These are phyloP conservation scores for Hymenochirus boettgeri DNA, from an alignment of 2,113 vertebrate species.

Conservation along the genomic window DNA sequence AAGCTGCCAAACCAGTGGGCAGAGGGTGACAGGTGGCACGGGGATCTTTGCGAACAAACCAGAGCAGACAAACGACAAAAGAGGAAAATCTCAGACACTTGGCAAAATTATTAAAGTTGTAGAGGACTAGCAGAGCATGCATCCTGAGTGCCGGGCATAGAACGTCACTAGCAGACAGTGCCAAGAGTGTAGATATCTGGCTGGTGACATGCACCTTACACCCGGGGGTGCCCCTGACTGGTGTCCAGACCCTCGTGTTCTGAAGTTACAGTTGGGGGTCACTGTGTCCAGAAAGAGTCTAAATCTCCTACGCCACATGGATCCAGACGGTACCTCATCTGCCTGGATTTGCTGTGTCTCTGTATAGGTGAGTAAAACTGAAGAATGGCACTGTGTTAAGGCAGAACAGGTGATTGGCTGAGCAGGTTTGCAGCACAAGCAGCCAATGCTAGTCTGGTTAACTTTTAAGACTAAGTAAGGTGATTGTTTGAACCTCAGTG, in stretches of 20 bases:
- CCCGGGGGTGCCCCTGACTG: constrained; percentile 32
- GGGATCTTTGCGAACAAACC: too few species aligned
- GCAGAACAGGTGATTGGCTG: too few species aligned
- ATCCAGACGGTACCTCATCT: constrained; percentile 13
- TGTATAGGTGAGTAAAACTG: constrained; percentile 18
- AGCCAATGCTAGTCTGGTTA: too few species aligned
- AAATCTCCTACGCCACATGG: constrained; percentile 3
- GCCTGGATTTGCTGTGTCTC: constrained; percentile 26
- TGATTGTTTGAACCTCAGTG: too few species aligned
- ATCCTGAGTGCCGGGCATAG: not conserved
- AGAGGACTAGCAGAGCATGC: not conserved
- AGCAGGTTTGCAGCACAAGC: too few species aligned
- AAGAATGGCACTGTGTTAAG: not conserved
- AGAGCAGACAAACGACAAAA: not conserved
- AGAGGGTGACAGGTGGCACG: not conserved
- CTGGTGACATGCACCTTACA: constrained; percentile 27
- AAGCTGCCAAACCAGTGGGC: not conserved
- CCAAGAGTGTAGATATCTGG: too few species aligned
- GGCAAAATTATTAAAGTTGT: not conserved
- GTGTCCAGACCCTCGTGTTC: constrained; percentile 35
- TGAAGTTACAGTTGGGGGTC: constrained; percentile 34
- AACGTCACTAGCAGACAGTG: not conserved
- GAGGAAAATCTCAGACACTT: not conserved
- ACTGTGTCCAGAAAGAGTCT: constrained; percentile 22
- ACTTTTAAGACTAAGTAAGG: too few species aligned